Percentiles rank a stretch among this genome's conserved stretches.
Conservation (phyloP, 2,113 vertebrate genomes). For the Maccullochella peelii region DNA sequence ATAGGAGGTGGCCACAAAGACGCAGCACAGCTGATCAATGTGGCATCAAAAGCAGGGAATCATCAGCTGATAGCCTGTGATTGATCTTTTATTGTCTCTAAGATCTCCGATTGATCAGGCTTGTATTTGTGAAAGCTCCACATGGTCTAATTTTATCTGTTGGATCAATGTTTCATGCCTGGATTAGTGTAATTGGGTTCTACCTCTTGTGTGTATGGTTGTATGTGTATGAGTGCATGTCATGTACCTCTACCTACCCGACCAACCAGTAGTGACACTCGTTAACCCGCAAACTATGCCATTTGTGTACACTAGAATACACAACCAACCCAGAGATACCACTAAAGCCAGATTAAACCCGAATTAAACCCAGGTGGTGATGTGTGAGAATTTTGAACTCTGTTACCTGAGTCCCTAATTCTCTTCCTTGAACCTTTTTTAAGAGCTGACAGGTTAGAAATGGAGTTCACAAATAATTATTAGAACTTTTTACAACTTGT, state of each 20-base stretch:
- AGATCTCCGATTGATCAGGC: slow-evolving; percentile 17
- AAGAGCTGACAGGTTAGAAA: background rate
- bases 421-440: background rate
- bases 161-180: slow-evolving; percentile 23
- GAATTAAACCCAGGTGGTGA: slow-evolving; percentile 8
- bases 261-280: background rate
- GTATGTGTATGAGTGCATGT: background rate
- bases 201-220: slow-evolving; percentile 1
- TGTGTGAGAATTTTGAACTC: slow-evolving; percentile 14
- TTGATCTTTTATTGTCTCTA: slow-evolving; percentile 12
- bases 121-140: background rate
- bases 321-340: background rate
- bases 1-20: slow-evolving; percentile 8
- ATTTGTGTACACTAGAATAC: slow-evolving; percentile 8
- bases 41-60: background rate
- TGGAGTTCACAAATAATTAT: background rate
- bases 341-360: slow-evolving; percentile 28
- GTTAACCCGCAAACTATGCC: background rate
- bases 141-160: background rate
- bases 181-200: slow-evolving; percentile 8
- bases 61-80: slow-evolving; percentile 14
- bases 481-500: too few relatives aligned
- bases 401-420: background rate
- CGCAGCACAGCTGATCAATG: background rate
- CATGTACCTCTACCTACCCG: background rate